phyloP scores from a whole-genome alignment of 2,888 invertebrate genomes.

The Calliopum simillimum region DNA sequence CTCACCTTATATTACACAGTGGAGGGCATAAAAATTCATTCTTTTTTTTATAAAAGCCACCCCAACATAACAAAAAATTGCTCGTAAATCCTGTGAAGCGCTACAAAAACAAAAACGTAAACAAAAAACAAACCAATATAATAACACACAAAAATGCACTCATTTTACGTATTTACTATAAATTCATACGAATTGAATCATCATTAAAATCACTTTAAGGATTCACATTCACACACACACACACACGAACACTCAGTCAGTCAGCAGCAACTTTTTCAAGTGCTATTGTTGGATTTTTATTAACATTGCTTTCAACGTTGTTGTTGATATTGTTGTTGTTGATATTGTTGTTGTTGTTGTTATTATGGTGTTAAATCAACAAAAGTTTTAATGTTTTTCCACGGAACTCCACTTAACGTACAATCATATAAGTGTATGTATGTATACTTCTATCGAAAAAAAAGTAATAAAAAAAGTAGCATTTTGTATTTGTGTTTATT shows the following conservation, averaged over 20 bases:
- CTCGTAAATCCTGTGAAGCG: not conserved
- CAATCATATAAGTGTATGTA: too few species aligned
- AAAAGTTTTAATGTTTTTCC: not conserved
- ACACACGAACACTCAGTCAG: too few species aligned
- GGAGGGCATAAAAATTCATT: too few species aligned
- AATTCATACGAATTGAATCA: constrained; percentile 10
- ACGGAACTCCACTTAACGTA: not conserved
- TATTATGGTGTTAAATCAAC: not conserved
- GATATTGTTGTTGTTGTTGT: not conserved
- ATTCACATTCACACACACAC: not conserved
- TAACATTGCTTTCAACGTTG: not conserved
- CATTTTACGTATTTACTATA: not conserved
- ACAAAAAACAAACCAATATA: not conserved
- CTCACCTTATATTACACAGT: too few species aligned
- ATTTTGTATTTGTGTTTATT: not conserved
- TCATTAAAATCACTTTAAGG: constrained; percentile 23
- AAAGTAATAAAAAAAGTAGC: not conserved
- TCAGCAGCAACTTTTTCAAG: too few species aligned
- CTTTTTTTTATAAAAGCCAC: too few species aligned
- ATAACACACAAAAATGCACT: not conserved
- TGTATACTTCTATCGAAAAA: not conserved
- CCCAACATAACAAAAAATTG: not conserved
- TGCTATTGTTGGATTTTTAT: too few species aligned
- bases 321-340: not conserved
- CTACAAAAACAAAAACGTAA: not conserved